Evolutionary conservation across 2,888 invertebrate genomes (phyloP), one percentile per base, ranked within the genome.

Genomic region (Netelia virgata): DNA sequence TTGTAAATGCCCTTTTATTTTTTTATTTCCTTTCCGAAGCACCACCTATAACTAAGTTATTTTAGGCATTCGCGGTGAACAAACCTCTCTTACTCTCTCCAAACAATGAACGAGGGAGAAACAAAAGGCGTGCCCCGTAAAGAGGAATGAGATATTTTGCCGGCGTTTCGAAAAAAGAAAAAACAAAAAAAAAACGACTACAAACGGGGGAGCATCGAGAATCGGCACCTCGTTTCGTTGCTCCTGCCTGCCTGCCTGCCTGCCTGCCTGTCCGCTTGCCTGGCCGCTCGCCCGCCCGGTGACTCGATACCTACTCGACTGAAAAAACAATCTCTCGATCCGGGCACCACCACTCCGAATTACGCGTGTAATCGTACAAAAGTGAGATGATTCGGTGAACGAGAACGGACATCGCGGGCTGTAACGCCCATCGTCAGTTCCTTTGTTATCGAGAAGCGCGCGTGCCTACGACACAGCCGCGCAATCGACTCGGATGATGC

Each of bases 81-180:
- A 73, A 41, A 86, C 76, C 66, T 66, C 50, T 63, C 70, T 53
- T 79, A 53, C 79, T 78, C 81, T 68, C 86, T 84, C 72, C 86
- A 86, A 77, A 77, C 85, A 87, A 84, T 85, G 75, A 80, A 87
- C 88, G 74, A 64, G 57, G 83, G 82, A 59, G 43, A 68, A 69
- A 77, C 68, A 81, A 81, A 20, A 50, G 20, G n/a, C 36, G 11
- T 18, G 36, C 28, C 43, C 14, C 11, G 47, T 47, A 14, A 14
- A 47, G 47, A 47, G 14, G 3, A 14, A 14, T 47, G 47, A 14
- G 3, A 11, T 47, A 47, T 14, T 47, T 47, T 47, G 11, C 47
- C 14, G 47, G 11, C 47, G 11, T 14, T 36, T 36, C 36, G 5
- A 53, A 53, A 53, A 53, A 36, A 36, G 8, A 6, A 28, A 36